Base-by-base conservation (phyloP, 2,113 vertebrate species). In the Emberiza fucata region DNA sequence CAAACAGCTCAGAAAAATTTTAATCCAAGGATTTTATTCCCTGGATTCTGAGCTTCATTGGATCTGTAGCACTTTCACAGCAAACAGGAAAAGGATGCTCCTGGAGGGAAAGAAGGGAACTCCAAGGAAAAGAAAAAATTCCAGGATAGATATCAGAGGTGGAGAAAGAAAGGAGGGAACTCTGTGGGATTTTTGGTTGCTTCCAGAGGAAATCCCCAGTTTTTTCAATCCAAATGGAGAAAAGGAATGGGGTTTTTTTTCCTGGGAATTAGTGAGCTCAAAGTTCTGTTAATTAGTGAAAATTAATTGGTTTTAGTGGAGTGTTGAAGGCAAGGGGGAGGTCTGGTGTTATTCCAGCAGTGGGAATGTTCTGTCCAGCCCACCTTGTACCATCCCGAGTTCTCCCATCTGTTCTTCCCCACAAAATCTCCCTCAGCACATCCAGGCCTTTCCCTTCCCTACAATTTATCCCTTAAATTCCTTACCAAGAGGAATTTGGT, bases 291-390 rank as follows among this genome's bases (percentile, higher is more conserved):
- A 15, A 39, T 72, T 50, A 84, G 61, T 11, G 27, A 27, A 39
- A 53, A 45, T 65, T 44, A 16, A 33, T 61, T 37, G 2, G 7
- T 20, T 37, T 54, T 8, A 33, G 28, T 4, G 57, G 4, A 11
- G 47, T 3, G 37, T 1, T 25, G 12, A 15, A 44, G 31, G 48
- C 8, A 6, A 66, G 21, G 33, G 12, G 27, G 27, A 21, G 10
- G 21, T 4, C 1, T 0, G 33, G 29, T 9, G 21, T 8, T 39
- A 24, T 35, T 11, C 57, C 10, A 2, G 35, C 0, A 12, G 14
- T 5, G 45, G 35, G 54, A 29, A 69, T 25, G 29, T 37, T 53
- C 11, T 44, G 11, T 6, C 54, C 20, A 5, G 9, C 12, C 15
- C 45, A 10, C 4, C 45, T 31, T 9, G 68, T 47, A 33, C 5